phyloP scores from a whole-genome alignment of 1,140 invertebrate species.

The Drosophila insularis region DNA sequence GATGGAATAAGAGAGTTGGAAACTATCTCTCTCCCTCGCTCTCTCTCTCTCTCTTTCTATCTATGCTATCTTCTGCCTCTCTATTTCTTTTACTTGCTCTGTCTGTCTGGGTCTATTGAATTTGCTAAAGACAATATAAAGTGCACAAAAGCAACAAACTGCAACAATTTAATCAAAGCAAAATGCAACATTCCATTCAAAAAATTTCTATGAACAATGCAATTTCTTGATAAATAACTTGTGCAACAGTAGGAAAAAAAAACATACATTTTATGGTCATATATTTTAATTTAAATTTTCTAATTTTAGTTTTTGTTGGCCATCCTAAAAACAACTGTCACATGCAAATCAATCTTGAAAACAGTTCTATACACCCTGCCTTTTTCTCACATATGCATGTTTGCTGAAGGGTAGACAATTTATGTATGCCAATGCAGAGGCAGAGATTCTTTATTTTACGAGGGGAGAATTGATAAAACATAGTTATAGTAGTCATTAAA shows the following conservation, averaged over 20 bases:
- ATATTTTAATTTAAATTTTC: constrained; percentile 69
- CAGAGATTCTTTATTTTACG: background rate
- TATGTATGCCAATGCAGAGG: constrained; percentile 59
- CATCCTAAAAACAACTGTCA: constrained; percentile 60
- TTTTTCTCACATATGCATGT: constrained; percentile 11
- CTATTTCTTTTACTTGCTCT: background rate
- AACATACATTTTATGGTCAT: constrained; percentile 48
- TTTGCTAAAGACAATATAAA: constrained; percentile 43
- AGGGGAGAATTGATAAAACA: background rate
- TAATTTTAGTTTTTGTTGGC: constrained; percentile 53
- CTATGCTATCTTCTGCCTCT: background rate
- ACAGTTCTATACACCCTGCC: background rate
- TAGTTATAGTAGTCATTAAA: too few relatives aligned
- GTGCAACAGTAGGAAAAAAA: constrained; percentile 28
- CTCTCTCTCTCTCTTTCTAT: background rate
- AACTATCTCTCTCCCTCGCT: background rate
- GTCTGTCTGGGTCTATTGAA: constrained; percentile 43
- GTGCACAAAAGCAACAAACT: constrained; percentile 3
- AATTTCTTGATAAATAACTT: constrained; percentile 57
- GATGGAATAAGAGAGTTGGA: background rate
- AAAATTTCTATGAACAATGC: constrained; percentile 33
- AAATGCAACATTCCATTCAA: constrained; percentile 38
- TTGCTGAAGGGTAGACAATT: constrained; percentile 54
- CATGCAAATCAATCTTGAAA: constrained; percentile 77
- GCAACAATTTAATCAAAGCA: constrained; percentile 31